These are phyloP conservation scores for Corydoras sp. DNA, from an alignment of 2,113 vertebrate genomes.

Conservation along the genomic window DNA sequence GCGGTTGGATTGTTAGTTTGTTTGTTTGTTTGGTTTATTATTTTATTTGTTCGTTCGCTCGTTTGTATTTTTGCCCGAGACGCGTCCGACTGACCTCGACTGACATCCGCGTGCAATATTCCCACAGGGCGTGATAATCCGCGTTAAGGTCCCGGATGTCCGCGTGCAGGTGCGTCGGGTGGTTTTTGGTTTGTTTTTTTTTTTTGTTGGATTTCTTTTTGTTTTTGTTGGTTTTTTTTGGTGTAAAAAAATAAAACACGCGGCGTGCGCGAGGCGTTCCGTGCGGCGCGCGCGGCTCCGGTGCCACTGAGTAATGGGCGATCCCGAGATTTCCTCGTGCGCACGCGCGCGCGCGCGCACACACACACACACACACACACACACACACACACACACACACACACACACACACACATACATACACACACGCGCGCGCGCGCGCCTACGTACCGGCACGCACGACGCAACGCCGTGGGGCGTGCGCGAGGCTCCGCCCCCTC, in stretches of 20 bases:
- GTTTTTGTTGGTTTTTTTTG: too few species aligned
- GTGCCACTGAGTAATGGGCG: conserved; percentile 46
- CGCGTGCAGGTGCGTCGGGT: conserved; percentile 45
- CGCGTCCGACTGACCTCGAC: conserved; percentile 61
- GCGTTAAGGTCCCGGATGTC: conserved; percentile 49
- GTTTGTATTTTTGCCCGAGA: too few species aligned
- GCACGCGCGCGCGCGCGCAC: conserved; percentile 9
- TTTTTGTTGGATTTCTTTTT: too few species aligned
- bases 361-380: too few species aligned
- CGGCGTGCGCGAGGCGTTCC: background rate
- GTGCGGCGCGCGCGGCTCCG: conserved; percentile 35
- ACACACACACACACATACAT: too few species aligned
- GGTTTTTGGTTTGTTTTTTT: too few species aligned
- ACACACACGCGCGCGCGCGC: background rate
- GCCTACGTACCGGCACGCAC: conserved; percentile 18
- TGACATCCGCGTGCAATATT: conserved; percentile 43
- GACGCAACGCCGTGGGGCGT: conserved; percentile 19
- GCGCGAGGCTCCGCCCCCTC: conserved; percentile 52
- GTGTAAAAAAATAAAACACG: background rate
- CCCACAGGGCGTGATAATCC: conserved; percentile 57
- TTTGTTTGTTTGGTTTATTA: too few species aligned
- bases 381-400: too few species aligned
- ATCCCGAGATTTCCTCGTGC: conserved; percentile 52
- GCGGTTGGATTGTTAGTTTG: too few species aligned
- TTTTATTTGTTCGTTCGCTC: too few species aligned